Base-by-base conservation (phyloP, 2,797 vertebrate genomes). In the Lacerta agilis region DNA sequence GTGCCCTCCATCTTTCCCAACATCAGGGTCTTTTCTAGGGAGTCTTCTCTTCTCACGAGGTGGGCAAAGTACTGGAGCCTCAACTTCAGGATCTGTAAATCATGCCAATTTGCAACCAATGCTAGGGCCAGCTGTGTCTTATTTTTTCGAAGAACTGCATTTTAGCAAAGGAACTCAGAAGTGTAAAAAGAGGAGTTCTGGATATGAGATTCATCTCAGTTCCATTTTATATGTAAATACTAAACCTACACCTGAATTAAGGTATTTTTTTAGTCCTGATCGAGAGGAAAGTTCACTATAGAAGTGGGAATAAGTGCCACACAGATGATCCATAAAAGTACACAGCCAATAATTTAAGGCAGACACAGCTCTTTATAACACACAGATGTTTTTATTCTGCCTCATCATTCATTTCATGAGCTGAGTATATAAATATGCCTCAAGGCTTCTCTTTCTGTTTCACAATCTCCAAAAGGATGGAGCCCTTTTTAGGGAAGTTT, bases 311-410 rank as follows among this genome's bases (percentile, higher is more conserved):
- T 92, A 90, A 82, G 3, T 27, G 29, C 67, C 86, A 61, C 77
- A 72, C 33, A 69, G 91, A 71, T 88, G 55, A 82, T 3, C 86
- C 43, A 83, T 33, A 82, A 84, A 87, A 4, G 13, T 66, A 8
- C 71, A n/a, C 5, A 91, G 87, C 64, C 0, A 0, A 90, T 91
- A 88, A 93, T 89, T 75, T 79, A 86, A 88, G 88, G 0, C 78
- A 94, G 91, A 91, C n/a, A 5, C 13, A 76, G 82, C 77, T 67
- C 38, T 72, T 93, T 87, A 90, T 85, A 91, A 69, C 13, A 89
- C 27, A 2, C 33, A 80, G 90, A 87, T 93, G 89, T 73, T 92
- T 92, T 85, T 61, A 79, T 90, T 90, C 90, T 45, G 85, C 27
- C 87, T 27, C 67, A 72, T 72, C 33, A 43, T 43, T 89, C 58